These are phyloP conservation scores for Temnothorax unifasciatus DNA, from an alignment of 2,888 invertebrate genomes.

Conservation along the genomic window DNA sequence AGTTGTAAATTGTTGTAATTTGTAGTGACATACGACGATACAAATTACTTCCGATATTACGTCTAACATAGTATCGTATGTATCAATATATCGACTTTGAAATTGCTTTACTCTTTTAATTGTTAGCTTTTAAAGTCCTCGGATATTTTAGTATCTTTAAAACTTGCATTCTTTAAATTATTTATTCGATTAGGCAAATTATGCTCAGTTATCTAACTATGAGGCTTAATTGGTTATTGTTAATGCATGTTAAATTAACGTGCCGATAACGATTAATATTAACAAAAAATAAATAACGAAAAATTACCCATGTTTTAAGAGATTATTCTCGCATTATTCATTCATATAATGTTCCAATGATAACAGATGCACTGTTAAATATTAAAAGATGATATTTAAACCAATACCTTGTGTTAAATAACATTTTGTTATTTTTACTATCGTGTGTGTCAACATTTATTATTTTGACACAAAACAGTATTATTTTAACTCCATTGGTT, in stretches of 20 bases:
- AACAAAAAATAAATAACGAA: background rate
- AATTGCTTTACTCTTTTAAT: background rate
- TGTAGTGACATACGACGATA: no score
- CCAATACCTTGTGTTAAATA: no score
- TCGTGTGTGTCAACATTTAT: no score
- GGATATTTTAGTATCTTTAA: background rate
- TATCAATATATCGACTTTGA: background rate
- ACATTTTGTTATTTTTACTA: no score
- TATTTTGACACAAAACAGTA: no score
- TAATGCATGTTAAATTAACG: background rate
- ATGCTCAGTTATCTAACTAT: conserved; percentile 1
- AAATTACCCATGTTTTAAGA: background rate
- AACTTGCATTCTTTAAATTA: background rate
- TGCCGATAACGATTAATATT: conserved; percentile 9
- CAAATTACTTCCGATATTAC: background rate
- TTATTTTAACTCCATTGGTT: no score
- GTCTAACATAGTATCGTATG: background rate
- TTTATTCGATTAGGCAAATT: background rate
- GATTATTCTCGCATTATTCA: background rate
- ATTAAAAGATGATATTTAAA: no score
- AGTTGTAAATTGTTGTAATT: background rate
- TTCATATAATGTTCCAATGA: background rate
- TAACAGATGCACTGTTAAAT: background rate
- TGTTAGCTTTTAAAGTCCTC: background rate
- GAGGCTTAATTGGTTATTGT: conserved; percentile 26